Evolutionary conservation across 2,888 invertebrate species (phyloP).

Genomic region (Minunthozetes semirufus): DNA sequence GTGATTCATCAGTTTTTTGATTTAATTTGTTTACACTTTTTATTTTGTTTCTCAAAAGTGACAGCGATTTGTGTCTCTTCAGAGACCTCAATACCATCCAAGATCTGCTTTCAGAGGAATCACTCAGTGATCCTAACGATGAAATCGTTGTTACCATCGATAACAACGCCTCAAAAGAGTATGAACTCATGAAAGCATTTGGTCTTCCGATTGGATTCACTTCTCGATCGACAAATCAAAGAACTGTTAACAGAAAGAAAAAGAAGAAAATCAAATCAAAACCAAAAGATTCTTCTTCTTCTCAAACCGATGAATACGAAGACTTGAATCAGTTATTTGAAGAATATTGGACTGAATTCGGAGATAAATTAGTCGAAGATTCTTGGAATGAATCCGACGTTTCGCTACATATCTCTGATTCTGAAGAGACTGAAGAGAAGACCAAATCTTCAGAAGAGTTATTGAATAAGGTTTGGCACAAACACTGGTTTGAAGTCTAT

Average conservation of each 20-base stretch:
- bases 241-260: not conserved
- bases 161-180: not conserved
- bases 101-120: not conserved
- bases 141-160: not conserved
- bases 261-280: not conserved
- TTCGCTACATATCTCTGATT: no score
- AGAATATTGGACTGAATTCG: constrained; percentile 12
- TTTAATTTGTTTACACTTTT: not conserved
- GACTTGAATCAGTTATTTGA: constrained; percentile 18
- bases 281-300: no score
- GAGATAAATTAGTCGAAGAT: not conserved
- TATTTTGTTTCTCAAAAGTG: not conserved
- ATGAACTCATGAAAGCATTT: not conserved
- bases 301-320: not conserved
- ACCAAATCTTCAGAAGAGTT: not conserved
- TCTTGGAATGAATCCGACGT: constrained; percentile 1
- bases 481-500: constrained; percentile 17
- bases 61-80: not conserved
- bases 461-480: constrained; percentile 17
- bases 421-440: not conserved
- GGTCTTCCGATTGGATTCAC: not conserved
- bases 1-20: not conserved
- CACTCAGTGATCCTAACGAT: not conserved
- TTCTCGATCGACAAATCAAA: not conserved
- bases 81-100: not conserved